These are phyloP conservation scores for Brachionichthys hirsutus DNA, from an alignment of 2,113 vertebrate species.

Conservation along the genomic window DNA sequence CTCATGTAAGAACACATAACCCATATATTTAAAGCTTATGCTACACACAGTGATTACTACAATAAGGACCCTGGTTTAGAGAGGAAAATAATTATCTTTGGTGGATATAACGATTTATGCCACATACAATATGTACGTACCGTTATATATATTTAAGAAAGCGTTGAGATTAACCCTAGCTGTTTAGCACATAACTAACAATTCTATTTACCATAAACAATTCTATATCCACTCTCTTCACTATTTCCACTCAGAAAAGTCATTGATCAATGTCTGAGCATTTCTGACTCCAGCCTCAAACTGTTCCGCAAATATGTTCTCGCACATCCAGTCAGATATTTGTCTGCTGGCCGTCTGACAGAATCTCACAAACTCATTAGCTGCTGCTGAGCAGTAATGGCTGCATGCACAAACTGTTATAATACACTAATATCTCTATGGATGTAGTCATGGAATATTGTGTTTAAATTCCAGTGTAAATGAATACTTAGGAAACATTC, in stretches of 20 bases:
- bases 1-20: conserved; percentile 12
- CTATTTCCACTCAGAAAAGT: conserved; percentile 8
- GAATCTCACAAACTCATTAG: conserved; percentile 12
- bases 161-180: conserved; percentile 1
- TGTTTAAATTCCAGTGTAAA: not conserved
- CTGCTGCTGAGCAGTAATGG: not conserved
- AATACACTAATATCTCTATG: not conserved
- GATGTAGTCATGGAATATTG: not conserved
- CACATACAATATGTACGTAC: too few species aligned
- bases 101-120: not conserved
- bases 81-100: not conserved
- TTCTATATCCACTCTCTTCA: conserved; percentile 9
- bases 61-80: not conserved
- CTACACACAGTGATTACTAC: conserved; percentile 9
- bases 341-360: conserved; percentile 8
- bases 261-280: conserved; percentile 34
- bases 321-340: conserved; percentile 11
- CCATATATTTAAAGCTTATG: conserved; percentile 6
- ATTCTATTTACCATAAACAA: conserved; percentile 20
- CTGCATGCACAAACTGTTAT: too few species aligned
- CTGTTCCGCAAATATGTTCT: conserved; percentile 16
- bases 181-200: conserved; percentile 17
- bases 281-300: not conserved
- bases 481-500: not conserved
- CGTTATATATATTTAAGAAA: too few species aligned